Evolutionary conservation across 2,113 vertebrate species (phyloP).

Genomic region (Pipa parva): DNA sequence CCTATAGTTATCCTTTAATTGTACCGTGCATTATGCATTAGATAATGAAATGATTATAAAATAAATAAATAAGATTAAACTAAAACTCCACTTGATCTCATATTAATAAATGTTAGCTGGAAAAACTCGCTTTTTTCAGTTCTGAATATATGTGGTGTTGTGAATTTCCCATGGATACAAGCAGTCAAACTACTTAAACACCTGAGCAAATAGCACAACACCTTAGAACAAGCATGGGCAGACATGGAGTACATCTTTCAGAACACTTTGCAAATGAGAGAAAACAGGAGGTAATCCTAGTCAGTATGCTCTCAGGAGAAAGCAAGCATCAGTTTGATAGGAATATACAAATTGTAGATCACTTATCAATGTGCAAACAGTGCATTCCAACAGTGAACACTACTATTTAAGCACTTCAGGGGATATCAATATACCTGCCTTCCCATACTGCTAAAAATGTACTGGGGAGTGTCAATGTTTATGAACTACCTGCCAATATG

Average conservation of each 20-base stretch:
- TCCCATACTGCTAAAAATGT: no score
- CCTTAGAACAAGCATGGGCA: conserved; percentile 34
- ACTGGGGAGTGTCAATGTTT: no score
- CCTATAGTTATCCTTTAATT: neutral
- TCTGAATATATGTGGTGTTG: neutral
- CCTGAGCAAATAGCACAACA: conserved; percentile 38
- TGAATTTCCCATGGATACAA: conserved; percentile 29
- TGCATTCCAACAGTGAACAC: no score
- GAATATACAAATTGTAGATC: no score
- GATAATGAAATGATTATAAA: neutral
- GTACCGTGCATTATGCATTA: neutral
- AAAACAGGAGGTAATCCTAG: conserved; percentile 1
- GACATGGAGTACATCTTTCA: conserved; percentile 24
- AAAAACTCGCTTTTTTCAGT: no score
- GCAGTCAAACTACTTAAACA: conserved; percentile 6
- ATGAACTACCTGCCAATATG: no score
- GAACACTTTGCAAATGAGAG: conserved; percentile 2
- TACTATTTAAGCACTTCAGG: no score
- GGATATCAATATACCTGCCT: no score
- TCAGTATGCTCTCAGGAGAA: neutral
- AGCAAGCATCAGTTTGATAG: neutral
- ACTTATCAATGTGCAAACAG: no score
- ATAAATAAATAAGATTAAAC: conserved; percentile 14
- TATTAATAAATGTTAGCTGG: no score
- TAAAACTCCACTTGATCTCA: neutral